These are phyloP conservation scores for Tachina lurida DNA, from an alignment of 2,888 invertebrate species.

Conservation along the genomic window DNA sequence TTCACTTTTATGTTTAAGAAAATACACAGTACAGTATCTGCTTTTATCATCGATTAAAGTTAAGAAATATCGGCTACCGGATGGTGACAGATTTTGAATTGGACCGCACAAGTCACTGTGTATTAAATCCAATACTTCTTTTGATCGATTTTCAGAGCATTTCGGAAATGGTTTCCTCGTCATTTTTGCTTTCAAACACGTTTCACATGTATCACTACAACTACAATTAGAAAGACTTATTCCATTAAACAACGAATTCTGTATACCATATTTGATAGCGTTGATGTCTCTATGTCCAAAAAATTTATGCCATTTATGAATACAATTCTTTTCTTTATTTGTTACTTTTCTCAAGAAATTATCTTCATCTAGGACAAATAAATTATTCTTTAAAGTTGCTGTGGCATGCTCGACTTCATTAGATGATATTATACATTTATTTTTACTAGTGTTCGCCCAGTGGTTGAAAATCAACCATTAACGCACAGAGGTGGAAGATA, in stretches of 20 bases:
- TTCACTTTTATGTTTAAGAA: no score
- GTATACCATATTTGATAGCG: not conserved
- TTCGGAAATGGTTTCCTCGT: no score
- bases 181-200: not conserved
- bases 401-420: constrained; percentile 12
- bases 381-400: not conserved
- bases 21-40: not conserved
- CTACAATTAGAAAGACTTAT: constrained; percentile 2
- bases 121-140: not conserved
- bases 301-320: not conserved
- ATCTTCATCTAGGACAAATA: no score
- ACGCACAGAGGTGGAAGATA: no score
- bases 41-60: constrained; percentile 1
- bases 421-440: constrained; percentile 3
- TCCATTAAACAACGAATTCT: constrained; percentile 3
- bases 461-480: no score
- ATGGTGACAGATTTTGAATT: not conserved
- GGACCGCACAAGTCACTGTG: no score
- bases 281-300: constrained; percentile 12
- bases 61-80: not conserved
- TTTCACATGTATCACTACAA: constrained; percentile 3
- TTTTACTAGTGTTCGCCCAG: no score
- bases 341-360: not conserved
- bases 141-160: not conserved
- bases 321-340: not conserved